Base-by-base conservation (phyloP, 2,797 vertebrate species). In the Neopelma chrysocephalum region DNA sequence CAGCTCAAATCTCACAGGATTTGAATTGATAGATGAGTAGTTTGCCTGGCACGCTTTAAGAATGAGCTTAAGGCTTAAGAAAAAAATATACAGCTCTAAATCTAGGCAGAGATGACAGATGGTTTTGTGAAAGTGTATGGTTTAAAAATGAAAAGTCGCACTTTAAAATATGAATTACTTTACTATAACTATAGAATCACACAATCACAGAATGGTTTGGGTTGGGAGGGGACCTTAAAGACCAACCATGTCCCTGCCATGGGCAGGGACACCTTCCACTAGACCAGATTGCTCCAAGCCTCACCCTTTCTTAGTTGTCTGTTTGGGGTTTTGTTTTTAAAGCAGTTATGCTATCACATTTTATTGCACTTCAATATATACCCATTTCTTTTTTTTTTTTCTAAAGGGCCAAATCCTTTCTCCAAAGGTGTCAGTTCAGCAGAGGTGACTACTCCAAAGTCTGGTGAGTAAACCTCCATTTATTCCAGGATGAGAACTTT, bases 401-500 rank as follows among this genome's bases (percentile, higher is more conserved):
- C 68, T 93, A 36, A 94, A 99, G 99, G 98, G 85, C 53, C 98
- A 53, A 98, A 98, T 96, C 97, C 96, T 3, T 98, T 98, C 68
- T 97, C 97, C 70, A 99, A 97, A 98, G 97, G 76, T 77, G 51
- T 72, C 10, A 23, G 34, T 79, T 98, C 98, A 29, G 96, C 97
- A 48, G 98, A 98, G 58, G 95, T 62, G 32, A 86, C 91, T 11
- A 69, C 97, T 73, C 36, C 95, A 0, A 99, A 98, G 71, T 96
- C 98, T 82, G 93, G 99, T 99, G 94, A 98, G 98, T 97, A 66
- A 77, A 91, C 71, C 43, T 61, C 48, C 3, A 9, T 88, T 93
- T 92, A 80, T 75, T 83, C 36, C 50, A 62, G 69, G 25, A 45
- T 61, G 26, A 89, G 54, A 58, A 22, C 36, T 93, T 62, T 86